Base-by-base conservation (phyloP, 2,113 vertebrate genomes). In the Peromyscus maniculatus region DNA sequence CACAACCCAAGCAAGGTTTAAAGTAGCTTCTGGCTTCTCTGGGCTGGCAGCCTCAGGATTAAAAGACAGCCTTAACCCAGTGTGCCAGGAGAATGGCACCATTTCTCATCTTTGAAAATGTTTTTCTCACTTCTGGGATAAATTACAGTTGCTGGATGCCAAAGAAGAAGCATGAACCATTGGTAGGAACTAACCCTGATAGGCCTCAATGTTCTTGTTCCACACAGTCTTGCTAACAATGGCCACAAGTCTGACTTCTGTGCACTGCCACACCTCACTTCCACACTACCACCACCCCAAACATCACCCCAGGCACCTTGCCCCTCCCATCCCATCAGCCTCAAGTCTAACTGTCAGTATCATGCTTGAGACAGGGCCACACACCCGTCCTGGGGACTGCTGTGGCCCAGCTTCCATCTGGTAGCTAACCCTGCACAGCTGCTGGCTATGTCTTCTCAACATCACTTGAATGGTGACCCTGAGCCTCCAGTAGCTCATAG, bases 381-480 rank as follows among this genome's bases (percentile, higher is more conserved):
- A 4, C 28, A 46, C 39, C 6, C 4, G 6, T 43, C 24, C 28
- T 2, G 22, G 24, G 8, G 1, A 0, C 33, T 19, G 64, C 12
- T 57, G 28, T 10, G 66, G 36, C 22, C 24, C 39, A 12, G 10
- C 28, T 26, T 55, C 57, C 22, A 62, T 26, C 43, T 0, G 7
- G 46, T 33, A 77, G 26, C n/a, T 33, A 43, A 66, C 28, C 0
- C 4, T 13, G 15, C 17, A 9, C 49, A 10, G 36, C 72, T 64
- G 6, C 10, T 2, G 7, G 15, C 49, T 84, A 22, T 16, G 12
- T 83, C 24, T 55, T 57, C 28, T 19, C 9, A 31, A 6, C 3
- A 31, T 57, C 28, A 3, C 64, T 39, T 49, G 19, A 24, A 16
- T 7, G 17, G 33, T 6, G 8, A 43, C 39, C 3, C 46, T 8